Conservation (phyloP, 2,888 invertebrate genomes). For the Epiblema foenella region DNA sequence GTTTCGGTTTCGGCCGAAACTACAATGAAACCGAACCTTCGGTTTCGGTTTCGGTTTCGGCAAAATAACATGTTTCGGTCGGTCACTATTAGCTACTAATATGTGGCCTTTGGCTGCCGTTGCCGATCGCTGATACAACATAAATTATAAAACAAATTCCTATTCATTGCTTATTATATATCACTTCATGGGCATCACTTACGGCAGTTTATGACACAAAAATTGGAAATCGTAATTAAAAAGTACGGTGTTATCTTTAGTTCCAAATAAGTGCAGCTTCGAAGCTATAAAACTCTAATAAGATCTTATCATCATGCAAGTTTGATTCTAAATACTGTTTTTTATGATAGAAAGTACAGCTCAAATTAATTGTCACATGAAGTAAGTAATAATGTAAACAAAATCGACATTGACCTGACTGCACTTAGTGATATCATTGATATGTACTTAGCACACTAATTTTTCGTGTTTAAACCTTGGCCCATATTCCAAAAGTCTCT, state of each 20-base stretch:
- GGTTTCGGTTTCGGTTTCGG: too few relatives aligned
- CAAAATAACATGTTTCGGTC: too few relatives aligned
- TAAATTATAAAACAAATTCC: too few relatives aligned
- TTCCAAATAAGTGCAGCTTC: neutral
- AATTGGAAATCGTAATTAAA: neutral
- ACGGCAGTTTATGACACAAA: neutral
- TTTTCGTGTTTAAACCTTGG: constrained; percentile 19
- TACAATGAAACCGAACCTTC: too few relatives aligned
- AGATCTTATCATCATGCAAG: neutral
- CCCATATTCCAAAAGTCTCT: neutral
- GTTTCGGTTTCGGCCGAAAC: too few relatives aligned
- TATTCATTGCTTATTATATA: too few relatives aligned
- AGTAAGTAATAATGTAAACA: constrained; percentile 25
- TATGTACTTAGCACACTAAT: constrained; percentile 14
- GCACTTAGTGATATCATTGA: constrained; percentile 13
- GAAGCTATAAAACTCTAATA: neutral
- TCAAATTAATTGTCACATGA: neutral
- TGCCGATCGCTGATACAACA: too few relatives aligned
- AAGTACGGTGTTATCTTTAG: neutral
- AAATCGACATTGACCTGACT: constrained; percentile 29
- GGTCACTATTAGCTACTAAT: too few relatives aligned
- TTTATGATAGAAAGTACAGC: neutral
- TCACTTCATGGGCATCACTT: neutral
- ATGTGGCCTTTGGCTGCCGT: too few relatives aligned
- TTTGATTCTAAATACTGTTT: neutral